Evolutionary conservation across 2,888 invertebrate species (phyloP).

Genomic region (Syrphus vitripennis): DNA sequence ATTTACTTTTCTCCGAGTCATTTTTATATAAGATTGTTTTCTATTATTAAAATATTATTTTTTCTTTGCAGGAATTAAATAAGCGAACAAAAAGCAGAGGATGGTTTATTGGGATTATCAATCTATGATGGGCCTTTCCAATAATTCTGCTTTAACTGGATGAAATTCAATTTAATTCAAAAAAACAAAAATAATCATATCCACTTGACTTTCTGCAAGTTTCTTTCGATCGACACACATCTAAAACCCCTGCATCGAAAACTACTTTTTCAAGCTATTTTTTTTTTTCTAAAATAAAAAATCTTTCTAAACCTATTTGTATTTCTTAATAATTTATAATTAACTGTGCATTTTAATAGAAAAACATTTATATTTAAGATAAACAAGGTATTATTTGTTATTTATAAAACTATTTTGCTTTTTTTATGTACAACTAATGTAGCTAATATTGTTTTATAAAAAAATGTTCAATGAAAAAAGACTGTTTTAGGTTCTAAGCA

Average conservation of each 20-base stretch:
- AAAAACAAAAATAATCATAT: neutral
- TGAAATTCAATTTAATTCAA: neutral
- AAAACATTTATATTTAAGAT: constrained; percentile 30
- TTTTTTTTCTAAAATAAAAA: neutral
- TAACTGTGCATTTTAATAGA: constrained; percentile 31
- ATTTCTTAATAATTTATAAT: neutral
- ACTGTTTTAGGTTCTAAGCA: constrained; percentile 58
- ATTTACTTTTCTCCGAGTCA: no score
- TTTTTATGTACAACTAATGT: constrained; percentile 6
- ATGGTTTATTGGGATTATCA: neutral
- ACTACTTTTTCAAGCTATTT: neutral
- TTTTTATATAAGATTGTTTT: no score
- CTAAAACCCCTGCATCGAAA: neutral
- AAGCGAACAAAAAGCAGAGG: neutral
- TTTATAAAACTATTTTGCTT: neutral
- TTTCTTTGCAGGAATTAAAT: no score
- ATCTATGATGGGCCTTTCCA: neutral
- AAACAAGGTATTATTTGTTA: constrained; percentile 24
- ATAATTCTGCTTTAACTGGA: neutral
- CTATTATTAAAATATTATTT: no score
- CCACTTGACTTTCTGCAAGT: neutral
- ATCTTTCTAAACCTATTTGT: neutral
- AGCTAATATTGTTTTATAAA: constrained; percentile 10
- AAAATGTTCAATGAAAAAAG: constrained; percentile 26
- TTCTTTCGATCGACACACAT: neutral